Percentiles rank a stretch among this genome's conserved stretches.
phyloP scores from a whole-genome alignment of 2,797 vertebrate species.

The Lerista edwardsae region DNA sequence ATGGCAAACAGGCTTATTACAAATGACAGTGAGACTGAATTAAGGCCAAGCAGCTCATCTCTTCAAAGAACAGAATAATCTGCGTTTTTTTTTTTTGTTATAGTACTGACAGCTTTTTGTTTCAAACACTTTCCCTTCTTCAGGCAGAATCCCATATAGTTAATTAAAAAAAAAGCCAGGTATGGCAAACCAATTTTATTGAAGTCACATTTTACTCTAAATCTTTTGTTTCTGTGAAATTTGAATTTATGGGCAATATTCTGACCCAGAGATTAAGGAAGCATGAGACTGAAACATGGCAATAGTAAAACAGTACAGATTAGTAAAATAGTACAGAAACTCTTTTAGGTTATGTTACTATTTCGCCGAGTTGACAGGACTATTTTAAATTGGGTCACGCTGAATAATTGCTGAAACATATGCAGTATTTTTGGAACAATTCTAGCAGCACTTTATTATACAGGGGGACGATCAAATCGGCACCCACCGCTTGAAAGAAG shows the following conservation, averaged over 20 bases:
- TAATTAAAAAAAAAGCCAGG: constrained; percentile 33
- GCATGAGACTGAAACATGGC: background rate
- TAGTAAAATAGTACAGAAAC: too few relatives aligned
- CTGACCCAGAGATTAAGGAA: background rate
- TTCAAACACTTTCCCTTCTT: constrained; percentile 53
- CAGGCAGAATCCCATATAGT: constrained; percentile 25
- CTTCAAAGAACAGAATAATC: constrained; percentile 55
- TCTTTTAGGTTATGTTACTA: constrained; percentile 27
- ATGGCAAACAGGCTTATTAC: constrained; percentile 49
- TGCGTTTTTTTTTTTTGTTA: constrained; percentile 45
- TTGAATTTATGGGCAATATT: background rate
- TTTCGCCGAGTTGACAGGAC: background rate
- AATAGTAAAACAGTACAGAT: too few relatives aligned
- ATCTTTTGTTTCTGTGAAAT: constrained; percentile 23
- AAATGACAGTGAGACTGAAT: constrained; percentile 57
- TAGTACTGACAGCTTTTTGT: constrained; percentile 20
- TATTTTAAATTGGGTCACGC: constrained; percentile 9
- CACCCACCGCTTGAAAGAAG: background rate
- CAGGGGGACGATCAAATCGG: background rate
- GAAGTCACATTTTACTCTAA: constrained; percentile 28
- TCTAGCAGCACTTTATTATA: background rate
- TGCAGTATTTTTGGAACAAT: constrained; percentile 21
- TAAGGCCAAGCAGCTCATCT: constrained; percentile 45
- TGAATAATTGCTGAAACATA: background rate
- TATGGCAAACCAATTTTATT: constrained; percentile 31